A percentile compares a stretch with the other conserved stretches of the same genome.
Conservation (phyloP, 2,797 vertebrate genomes). For the Balearica regulorum region DNA sequence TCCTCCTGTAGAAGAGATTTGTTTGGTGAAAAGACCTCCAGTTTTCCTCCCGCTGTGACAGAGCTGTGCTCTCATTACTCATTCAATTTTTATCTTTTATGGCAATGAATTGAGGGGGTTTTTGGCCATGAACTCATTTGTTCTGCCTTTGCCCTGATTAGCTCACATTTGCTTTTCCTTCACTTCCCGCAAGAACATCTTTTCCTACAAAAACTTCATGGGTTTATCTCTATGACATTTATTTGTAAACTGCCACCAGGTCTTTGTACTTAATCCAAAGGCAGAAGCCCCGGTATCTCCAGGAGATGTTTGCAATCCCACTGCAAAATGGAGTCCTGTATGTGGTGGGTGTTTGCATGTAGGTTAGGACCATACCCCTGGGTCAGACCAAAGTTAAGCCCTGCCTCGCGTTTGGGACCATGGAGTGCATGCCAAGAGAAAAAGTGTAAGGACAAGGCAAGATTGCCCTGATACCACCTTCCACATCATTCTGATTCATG, state of each 20-base stretch:
- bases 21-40: background rate
- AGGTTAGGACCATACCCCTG: background rate
- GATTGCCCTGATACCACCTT: background rate
- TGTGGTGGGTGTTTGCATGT: rapidly evolving
- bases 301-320: background rate
- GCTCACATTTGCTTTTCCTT: conserved; percentile 19
- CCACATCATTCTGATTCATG: background rate
- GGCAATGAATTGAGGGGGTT: background rate
- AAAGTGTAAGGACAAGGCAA: background rate
- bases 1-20: background rate
- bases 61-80: background rate
- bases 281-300: background rate
- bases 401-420: background rate
- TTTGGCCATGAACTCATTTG: conserved; percentile 12
- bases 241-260: conserved; percentile 32
- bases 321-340: background rate
- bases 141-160: conserved; percentile 9
- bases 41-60: background rate
- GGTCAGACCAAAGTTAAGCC: background rate
- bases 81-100: conserved; percentile 46
- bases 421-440: background rate
- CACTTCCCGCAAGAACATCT: background rate
- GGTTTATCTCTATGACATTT: conserved; percentile 10
- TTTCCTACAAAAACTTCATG: background rate
- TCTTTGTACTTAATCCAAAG: conserved; percentile 18